These are phyloP conservation scores for Dendrophyllia cribrosa DNA, from an alignment of 64 coral and sea anemone species.

Conservation along the genomic window DNA sequence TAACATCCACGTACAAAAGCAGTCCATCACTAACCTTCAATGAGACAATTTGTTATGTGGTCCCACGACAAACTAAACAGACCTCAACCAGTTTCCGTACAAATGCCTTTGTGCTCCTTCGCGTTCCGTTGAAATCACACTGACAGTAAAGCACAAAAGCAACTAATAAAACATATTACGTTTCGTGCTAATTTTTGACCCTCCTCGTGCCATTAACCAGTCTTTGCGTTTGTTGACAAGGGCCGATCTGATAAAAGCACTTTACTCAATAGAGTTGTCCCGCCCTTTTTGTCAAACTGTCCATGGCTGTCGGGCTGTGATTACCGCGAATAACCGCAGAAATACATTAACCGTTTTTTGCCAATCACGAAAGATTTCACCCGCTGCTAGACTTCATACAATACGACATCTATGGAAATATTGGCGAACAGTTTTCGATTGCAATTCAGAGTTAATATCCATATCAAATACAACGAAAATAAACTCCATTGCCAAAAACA, in stretches of 20 bases:
- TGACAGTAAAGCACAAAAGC: background rate
- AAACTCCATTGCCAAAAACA: background rate
- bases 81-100: too few relatives aligned
- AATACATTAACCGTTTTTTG: background rate
- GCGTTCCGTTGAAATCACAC: background rate
- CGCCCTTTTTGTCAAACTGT: slow-evolving; percentile 13
- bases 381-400: background rate
- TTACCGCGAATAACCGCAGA: slow-evolving; percentile 16
- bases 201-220: background rate
- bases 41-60: too few relatives aligned
- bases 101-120: background rate
- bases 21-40: too few relatives aligned
- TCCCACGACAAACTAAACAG: too few relatives aligned
- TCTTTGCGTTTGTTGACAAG: slow-evolving; percentile 24
- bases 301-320: background rate
- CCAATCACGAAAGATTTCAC: background rate
- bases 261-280: slow-evolving; percentile 24
- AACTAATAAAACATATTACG: background rate
- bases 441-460: background rate
- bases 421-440: background rate
- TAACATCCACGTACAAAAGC: too few relatives aligned
- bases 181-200: slow-evolving; percentile 15
- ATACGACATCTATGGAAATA: background rate
- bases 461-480: too few relatives aligned
- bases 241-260: slow-evolving; percentile 29